These are phyloP conservation scores for Scolanthus callimorphus DNA, from an alignment of 92 coral and sea anemone genomes.

Conservation along the genomic window DNA sequence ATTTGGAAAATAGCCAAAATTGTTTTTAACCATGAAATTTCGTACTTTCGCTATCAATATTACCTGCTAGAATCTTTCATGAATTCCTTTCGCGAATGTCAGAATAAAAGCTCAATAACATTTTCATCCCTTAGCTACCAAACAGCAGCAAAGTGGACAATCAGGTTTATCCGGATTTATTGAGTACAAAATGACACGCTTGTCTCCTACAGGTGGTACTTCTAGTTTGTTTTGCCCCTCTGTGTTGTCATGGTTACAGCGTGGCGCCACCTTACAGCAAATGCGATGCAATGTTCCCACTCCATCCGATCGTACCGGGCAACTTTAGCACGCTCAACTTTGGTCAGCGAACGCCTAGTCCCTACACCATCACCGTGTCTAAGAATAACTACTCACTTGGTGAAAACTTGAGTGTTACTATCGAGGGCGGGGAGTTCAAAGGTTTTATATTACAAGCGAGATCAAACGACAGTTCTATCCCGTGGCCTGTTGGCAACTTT, in stretches of 20 bases:
- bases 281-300: slow-evolving; percentile 39
- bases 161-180: not conserved
- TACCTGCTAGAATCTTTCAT: too few relatives aligned
- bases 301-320: slow-evolving; percentile 10
- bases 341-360: slow-evolving; percentile 10
- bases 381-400: slow-evolving; percentile 32
- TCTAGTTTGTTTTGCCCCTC: not conserved
- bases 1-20: too few relatives aligned
- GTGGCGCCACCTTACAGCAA: slow-evolving; percentile 38
- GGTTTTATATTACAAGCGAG: slow-evolving; percentile 57
- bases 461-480: slow-evolving; percentile 13
- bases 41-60: too few relatives aligned
- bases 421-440: slow-evolving; percentile 26
- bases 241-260: not conserved
- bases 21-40: too few relatives aligned
- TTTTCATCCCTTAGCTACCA: too few relatives aligned
- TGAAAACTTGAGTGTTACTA: slow-evolving; percentile 38
- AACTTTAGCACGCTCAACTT: too few relatives aligned
- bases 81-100: too few relatives aligned
- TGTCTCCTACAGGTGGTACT: not conserved
- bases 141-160: too few relatives aligned
- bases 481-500: slow-evolving; percentile 57
- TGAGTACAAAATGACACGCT: too few relatives aligned
- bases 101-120: too few relatives aligned
- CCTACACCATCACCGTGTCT: slow-evolving; percentile 41